Base-by-base conservation (phyloP, 2,113 vertebrate genomes). In the Mus pahari region DNA sequence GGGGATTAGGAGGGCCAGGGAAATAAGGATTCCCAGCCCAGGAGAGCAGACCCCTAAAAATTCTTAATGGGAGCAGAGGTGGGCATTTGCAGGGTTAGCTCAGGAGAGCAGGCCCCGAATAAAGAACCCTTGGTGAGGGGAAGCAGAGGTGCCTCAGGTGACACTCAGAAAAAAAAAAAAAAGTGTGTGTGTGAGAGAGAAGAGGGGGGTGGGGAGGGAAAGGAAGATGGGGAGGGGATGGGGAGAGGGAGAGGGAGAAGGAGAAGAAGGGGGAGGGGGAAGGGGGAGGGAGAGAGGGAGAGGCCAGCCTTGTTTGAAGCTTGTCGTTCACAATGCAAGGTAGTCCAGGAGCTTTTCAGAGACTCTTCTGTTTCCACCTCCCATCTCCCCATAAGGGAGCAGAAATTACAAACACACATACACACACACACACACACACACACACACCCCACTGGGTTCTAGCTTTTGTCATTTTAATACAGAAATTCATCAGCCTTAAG, bases 1-100 rank as follows among this genome's bases (percentile, higher is more conserved):
- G 20, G 16, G 42, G 5, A 0, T 8, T 16, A 3, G 10, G 2
- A 42, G 2, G 28, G 19, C 12, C 6, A 68, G 17, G 11, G 16
- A 86, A 86, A 68, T 22, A 48, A 0, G 26, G 60, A 16, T 22
- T 70, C 42, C 53, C 82, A 92, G 39, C 36, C n/a, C 31, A n/a
- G 64, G 48, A 70, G 1, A 24, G 64, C 11, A 26, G 45, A 68
- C 42, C 31, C 82, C 83, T 36, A n/a, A 53, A 48, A 48, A 42
- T 33, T 36, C 62, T 22, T 86, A 68, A 66, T 48, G 9, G 9
- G 42, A 36, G 33, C 17, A 36, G 48, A 87, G 62, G 33, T n/a
- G 45, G 45, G 11, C 6, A n/a, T 33, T 24, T n/a, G 60, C 8
- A 66, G 60, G 31, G 17, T 68, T n/a, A 50, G 45, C 64, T 50